Base-by-base conservation (phyloP, 2,888 invertebrate species). In the Metallyticus violacea region DNA sequence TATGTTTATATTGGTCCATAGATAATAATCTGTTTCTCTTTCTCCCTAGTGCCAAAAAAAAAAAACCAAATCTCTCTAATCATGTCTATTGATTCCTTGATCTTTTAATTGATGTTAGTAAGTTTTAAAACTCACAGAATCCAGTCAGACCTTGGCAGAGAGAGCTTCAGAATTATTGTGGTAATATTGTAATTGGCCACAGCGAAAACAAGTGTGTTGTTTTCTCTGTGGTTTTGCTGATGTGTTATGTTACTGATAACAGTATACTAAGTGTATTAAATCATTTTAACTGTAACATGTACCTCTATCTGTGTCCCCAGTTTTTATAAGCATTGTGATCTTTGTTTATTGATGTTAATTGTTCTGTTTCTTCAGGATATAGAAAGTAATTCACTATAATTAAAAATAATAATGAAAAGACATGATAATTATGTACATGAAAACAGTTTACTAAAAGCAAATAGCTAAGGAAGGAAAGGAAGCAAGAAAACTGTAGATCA, bases 281-380 rank as follows among this genome's bases (percentile, higher is more conserved):
- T 83, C 83, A 83, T 83, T 83, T 83, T 83, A 83, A 82, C 82
- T 82, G 27, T 82, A 82, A 83, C 77, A 77, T 62, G 40, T 62
- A 62, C 40, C 22, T 83, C 77, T 83, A 83, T 83, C 83, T 77
- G 77, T 83, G 83, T 83, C 77, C 83, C 83, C 83, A 77, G 77
- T 83, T 83, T 83, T 83, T 83, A 83, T 83, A 83, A 83, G 83
- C 62, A 77, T 77, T 83, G 77, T 83, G 77, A 83, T 6, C 27
- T 40, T 83, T 26, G 77, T 83, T 83, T 83, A 26, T 77, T 77
- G 40, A 22, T 83, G 77, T 27, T 83, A 28, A 77, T 76, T 83
- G 22, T 27, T 83, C 77, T 77, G 83, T 76, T 83, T 83, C 22
- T 28, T 83, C 77, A 29, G 77, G 28, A 27, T 22, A 29, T 83